Conservation (phyloP, 2,888 invertebrate genomes). For the Bellardia bayeri region DNA sequence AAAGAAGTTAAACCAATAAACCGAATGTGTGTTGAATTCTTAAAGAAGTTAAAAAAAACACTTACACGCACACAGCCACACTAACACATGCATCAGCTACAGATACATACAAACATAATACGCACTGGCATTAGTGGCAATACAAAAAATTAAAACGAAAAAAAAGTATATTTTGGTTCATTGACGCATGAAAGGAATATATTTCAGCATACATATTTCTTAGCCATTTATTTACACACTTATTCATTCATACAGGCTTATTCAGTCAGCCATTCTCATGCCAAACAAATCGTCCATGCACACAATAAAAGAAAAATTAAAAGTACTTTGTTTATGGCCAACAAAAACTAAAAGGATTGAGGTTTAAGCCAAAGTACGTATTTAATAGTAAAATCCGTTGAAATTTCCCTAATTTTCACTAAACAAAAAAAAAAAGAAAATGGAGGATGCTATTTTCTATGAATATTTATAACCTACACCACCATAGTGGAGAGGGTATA, state of each 20-base stretch:
- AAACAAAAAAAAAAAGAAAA: too few species aligned
- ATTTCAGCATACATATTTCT: slow-evolving; percentile 15
- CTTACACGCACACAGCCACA: background rate
- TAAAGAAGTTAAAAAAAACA: slow-evolving; percentile 37
- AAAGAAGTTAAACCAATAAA: slow-evolving; percentile 66
- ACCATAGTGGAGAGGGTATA: too few species aligned
- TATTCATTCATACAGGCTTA: background rate
- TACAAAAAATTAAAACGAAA: background rate
- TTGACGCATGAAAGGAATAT: slow-evolving; percentile 51
- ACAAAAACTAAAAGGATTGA: background rate
- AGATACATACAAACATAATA: slow-evolving; percentile 7
- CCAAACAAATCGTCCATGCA: background rate
- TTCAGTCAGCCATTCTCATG: slow-evolving; percentile 2
- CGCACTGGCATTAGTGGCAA: slow-evolving; percentile 1
- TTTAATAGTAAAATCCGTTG: too few species aligned
- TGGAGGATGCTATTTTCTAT: too few species aligned
- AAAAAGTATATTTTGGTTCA: slow-evolving; percentile 23
- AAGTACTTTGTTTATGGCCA: background rate
- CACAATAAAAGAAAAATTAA: slow-evolving; percentile 6
- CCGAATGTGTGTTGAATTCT: slow-evolving; percentile 66
- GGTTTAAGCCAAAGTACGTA: too few species aligned
- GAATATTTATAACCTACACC: too few species aligned
- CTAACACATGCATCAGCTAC: too few species aligned
- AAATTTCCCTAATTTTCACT: too few species aligned
- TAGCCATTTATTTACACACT: slow-evolving; percentile 22